phyloP scores from a whole-genome alignment of 1,140 invertebrate genomes.

The Lucilia sericata region DNA sequence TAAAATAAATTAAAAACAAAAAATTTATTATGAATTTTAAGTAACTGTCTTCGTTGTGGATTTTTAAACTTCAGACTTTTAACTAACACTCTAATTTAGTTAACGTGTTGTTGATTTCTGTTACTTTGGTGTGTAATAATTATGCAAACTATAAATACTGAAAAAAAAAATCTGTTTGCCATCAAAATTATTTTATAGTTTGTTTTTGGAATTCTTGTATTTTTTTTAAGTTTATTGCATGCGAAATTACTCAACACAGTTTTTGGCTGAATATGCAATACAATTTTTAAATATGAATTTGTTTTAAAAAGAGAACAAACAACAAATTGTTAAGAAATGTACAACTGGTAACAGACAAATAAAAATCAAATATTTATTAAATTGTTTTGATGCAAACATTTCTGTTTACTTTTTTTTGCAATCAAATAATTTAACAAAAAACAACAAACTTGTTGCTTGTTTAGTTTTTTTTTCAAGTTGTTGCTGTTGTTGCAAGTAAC shows the following conservation, averaged over 20 bases:
- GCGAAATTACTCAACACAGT: constrained; percentile 21
- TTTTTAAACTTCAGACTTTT: background rate
- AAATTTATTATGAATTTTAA: background rate
- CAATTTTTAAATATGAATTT: background rate
- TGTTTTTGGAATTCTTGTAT: background rate
- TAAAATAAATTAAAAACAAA: constrained; percentile 18
- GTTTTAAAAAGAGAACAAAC: background rate
- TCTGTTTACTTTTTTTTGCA: background rate
- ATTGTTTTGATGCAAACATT: constrained; percentile 5
- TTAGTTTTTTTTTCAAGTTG: background rate
- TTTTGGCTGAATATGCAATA: background rate
- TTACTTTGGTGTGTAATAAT: constrained; percentile 2
- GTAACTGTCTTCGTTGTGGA: background rate
- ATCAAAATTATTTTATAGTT: background rate
- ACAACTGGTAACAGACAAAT: no score
- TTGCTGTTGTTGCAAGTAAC: background rate
- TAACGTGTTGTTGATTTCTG: background rate
- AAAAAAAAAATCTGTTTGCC: background rate
- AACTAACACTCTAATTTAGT: constrained; percentile 20
- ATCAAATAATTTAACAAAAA: no score
- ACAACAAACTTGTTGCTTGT: background rate
- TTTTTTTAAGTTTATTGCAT: constrained; percentile 2
- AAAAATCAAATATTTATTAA: background rate
- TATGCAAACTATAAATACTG: background rate
- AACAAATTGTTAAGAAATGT: background rate